A percentile compares a stretch with the other conserved stretches of the same genome.
Conservation (phyloP, 2,113 vertebrate genomes). For the Carollia perspicillata region DNA sequence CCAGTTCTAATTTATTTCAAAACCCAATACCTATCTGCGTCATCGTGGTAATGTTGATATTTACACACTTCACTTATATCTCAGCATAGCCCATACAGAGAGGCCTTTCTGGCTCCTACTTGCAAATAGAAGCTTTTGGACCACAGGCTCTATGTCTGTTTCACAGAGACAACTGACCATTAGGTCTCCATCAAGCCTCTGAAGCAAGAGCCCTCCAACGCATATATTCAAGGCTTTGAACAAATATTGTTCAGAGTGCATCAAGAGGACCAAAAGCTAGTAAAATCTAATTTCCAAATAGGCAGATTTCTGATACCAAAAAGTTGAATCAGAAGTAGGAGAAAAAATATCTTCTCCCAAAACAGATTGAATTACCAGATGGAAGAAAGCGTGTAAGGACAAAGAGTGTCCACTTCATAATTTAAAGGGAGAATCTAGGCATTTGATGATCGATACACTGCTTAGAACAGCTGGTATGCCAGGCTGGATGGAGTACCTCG, state of each 20-base stretch:
- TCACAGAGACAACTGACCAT: not conserved
- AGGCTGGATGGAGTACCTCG: not conserved
- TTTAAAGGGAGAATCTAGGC: not conserved
- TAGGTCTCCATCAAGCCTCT: not conserved
- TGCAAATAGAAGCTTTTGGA: not conserved
- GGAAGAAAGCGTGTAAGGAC: not conserved
- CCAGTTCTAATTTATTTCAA: not conserved
- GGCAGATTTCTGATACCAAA: not conserved
- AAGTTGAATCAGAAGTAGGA: not conserved
- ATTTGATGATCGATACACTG: not conserved
- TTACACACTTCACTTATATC: not conserved
- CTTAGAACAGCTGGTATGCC: not conserved
- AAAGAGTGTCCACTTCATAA: not conserved
- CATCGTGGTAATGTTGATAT: not conserved
- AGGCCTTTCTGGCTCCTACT: not conserved
- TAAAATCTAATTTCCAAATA: slow-evolving; percentile 17
- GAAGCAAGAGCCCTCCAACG: not conserved
- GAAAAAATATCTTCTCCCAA: not conserved
- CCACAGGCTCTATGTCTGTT: not conserved
- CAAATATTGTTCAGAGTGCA: not conserved
- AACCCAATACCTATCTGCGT: not conserved
- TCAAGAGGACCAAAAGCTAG: not conserved
- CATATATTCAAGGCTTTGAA: not conserved
- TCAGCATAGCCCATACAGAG: not conserved
- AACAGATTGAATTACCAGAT: not conserved